Conservation (phyloP, 2,888 invertebrate species). For the Phytoseiulus persimilis region DNA sequence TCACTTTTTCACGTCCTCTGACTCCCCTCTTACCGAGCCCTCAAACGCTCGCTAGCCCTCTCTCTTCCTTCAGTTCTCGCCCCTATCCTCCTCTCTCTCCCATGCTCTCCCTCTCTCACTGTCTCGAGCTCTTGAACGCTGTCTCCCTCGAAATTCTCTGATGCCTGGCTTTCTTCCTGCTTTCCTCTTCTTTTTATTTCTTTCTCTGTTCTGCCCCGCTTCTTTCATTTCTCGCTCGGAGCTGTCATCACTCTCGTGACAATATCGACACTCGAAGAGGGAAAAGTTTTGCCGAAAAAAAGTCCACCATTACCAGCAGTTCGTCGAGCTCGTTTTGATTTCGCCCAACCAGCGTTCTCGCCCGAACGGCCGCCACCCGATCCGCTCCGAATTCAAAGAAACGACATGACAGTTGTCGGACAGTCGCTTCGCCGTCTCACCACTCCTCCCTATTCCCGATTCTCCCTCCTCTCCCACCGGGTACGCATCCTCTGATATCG, state of each 20-base stretch:
- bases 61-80: too few species aligned
- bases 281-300: conserved; percentile 5
- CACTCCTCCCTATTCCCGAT: too few species aligned
- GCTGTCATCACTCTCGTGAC: neutral
- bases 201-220: neutral
- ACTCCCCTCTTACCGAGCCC: neutral
- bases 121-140: neutral
- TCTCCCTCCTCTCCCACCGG: too few species aligned
- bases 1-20: neutral
- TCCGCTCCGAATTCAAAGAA: neutral
- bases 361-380: neutral
- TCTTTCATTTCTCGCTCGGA: neutral
- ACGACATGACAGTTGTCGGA: neutral
- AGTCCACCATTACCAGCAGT: neutral
- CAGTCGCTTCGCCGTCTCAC: neutral
- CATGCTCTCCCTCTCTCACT: neutral
- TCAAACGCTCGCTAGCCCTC: neutral
- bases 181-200: neutral
- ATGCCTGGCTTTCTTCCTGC: neutral
- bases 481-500: too few species aligned
- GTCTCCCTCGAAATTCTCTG: neutral
- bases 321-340: neutral
- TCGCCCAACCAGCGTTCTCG: neutral
- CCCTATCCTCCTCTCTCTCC: too few species aligned
- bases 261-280: neutral